Evolutionary conservation across 2,888 invertebrate species (phyloP).

Genomic region (Hirtodrosophila cameraria): DNA sequence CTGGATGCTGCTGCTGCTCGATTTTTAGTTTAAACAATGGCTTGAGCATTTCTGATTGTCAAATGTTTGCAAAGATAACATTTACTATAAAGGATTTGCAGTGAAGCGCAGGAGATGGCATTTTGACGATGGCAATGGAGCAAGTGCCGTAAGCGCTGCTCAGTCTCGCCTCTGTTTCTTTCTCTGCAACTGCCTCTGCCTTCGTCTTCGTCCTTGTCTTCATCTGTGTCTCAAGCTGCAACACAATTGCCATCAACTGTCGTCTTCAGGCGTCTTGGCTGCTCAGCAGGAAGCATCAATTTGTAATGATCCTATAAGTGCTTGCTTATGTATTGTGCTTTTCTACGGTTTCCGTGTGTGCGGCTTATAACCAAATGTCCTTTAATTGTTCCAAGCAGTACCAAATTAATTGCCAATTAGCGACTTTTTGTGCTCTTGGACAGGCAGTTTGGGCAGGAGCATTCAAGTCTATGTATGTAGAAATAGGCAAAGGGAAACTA

Average conservation of each 20-base stretch:
- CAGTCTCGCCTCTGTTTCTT: neutral
- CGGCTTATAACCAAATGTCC: constrained; percentile 62
- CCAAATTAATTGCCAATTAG: constrained; percentile 67
- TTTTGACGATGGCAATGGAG: constrained; percentile 48
- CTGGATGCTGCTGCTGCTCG: constrained; percentile 53
- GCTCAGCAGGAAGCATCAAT: constrained; percentile 67
- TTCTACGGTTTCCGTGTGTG: constrained; percentile 45
- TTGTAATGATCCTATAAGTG: constrained; percentile 77
- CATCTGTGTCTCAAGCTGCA: constrained; percentile 14
- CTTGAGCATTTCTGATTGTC: constrained; percentile 78
- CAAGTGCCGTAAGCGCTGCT: constrained; percentile 60
- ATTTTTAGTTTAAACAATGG: constrained; percentile 79
- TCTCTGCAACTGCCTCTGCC: neutral
- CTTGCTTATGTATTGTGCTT: constrained; percentile 67
- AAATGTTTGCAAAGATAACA: constrained; percentile 79
- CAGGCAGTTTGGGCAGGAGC: too few species aligned
- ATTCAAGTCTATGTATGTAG: too few species aligned
- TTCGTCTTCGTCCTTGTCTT: neutral
- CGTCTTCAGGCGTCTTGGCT: constrained; percentile 47
- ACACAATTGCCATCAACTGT: constrained; percentile 59
- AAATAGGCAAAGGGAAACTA: too few species aligned
- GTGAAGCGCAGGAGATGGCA: constrained; percentile 60
- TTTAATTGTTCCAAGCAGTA: constrained; percentile 54
- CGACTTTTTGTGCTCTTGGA: constrained; percentile 25
- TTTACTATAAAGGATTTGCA: constrained; percentile 73